These are phyloP conservation scores for Erpobdella octoculata DNA, from an alignment of 2,888 invertebrate species.

Conservation along the genomic window DNA sequence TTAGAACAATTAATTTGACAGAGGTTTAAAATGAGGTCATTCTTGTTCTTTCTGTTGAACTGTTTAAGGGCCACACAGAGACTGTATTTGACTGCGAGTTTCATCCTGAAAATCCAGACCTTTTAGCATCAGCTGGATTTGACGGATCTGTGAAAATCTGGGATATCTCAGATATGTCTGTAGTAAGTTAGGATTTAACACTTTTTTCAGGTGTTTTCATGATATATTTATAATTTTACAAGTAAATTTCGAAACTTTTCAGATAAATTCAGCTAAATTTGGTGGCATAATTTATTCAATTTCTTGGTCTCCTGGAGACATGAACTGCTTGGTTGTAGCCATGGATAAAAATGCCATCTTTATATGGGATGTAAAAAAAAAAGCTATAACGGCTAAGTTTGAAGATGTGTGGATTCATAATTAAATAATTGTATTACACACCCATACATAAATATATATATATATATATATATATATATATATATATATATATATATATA, in stretches of 20 bases:
- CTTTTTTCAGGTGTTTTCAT: no score
- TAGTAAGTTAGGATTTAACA: constrained; percentile 46
- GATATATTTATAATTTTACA: no score
- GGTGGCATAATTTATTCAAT: neutral
- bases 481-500: no score
- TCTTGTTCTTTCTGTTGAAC: no score
- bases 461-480: no score
- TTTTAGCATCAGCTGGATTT: constrained; percentile 53
- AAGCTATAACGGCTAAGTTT: constrained; percentile 47
- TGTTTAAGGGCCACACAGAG: constrained; percentile 53
- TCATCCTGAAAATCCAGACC: constrained; percentile 49
- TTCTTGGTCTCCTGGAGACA: neutral
- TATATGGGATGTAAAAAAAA: constrained; percentile 50
- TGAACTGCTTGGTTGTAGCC: neutral
- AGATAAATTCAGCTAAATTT: neutral
- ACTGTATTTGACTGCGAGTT: constrained; percentile 55
- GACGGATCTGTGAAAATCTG: constrained; percentile 54
- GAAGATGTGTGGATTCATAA: constrained; percentile 43
- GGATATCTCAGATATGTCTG: constrained; percentile 49
- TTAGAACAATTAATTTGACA: no score
- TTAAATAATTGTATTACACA: no score
- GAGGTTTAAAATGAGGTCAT: neutral
- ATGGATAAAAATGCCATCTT: constrained; percentile 48
- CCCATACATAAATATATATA: no score
- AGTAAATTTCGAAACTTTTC: no score